phyloP scores from a whole-genome alignment of 92 coral and sea anemone genomes.

The Zoanthus sansibaricus region DNA sequence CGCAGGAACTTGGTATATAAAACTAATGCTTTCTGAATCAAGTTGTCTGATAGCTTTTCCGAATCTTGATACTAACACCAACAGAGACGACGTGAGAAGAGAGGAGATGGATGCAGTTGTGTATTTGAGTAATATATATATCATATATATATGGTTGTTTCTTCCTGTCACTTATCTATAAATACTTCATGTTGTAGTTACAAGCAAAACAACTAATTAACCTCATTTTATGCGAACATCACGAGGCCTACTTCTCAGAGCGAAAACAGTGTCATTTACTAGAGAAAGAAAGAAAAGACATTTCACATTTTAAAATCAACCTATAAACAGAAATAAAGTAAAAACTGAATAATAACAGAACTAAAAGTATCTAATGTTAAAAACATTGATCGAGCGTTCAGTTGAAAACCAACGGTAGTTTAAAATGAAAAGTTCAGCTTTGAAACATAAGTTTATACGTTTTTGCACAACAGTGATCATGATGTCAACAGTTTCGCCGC shows the following conservation, averaged over 20 bases:
- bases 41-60: too few species aligned
- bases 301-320: neutral
- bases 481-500: too few species aligned
- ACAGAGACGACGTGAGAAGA: too few species aligned
- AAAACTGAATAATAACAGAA: neutral
- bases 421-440: too few species aligned
- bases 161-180: neutral
- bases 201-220: neutral
- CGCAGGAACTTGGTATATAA: too few species aligned
- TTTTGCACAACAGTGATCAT: too few species aligned
- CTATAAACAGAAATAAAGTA: neutral
- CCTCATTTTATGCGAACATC: neutral
- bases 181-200: slow-evolving; percentile 14
- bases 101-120: neutral
- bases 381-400: too few species aligned
- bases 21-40: too few species aligned
- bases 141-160: neutral
- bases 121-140: neutral
- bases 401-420: too few species aligned
- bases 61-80: too few species aligned
- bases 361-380: too few species aligned
- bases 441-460: too few species aligned
- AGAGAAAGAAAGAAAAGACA: neutral
- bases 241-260: neutral
- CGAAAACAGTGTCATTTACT: neutral